Evolutionary conservation across 2,888 invertebrate species (phyloP).

Genomic region (Campopleginae sp.): DNA sequence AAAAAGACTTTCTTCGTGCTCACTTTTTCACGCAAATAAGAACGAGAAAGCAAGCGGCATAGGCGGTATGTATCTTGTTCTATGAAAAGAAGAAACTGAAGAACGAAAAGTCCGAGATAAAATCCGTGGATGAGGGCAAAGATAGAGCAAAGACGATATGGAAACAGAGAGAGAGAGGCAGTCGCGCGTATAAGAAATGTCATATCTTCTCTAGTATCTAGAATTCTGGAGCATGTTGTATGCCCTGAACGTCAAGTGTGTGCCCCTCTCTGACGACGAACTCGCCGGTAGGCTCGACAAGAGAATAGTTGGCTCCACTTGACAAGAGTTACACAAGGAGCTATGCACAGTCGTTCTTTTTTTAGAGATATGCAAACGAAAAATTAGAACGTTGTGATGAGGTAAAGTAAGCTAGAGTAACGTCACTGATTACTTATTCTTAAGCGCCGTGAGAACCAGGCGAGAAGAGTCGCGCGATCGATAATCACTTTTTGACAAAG

Average conservation of each 20-base stretch:
- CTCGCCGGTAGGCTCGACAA: slow-evolving; percentile 77
- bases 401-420: slow-evolving; percentile 18
- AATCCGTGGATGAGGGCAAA: slow-evolving; percentile 67
- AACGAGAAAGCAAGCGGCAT: slow-evolving; percentile 63
- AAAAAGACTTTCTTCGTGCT: slow-evolving; percentile 71
- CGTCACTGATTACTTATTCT: slow-evolving; percentile 21
- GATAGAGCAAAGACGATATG: slow-evolving; percentile 69
- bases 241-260: slow-evolving; percentile 74
- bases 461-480: neutral
- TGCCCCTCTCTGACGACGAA: slow-evolving; percentile 70
- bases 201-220: slow-evolving; percentile 80
- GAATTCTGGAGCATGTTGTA: slow-evolving; percentile 81
- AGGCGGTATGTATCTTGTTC: slow-evolving; percentile 64
- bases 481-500: slow-evolving; percentile 3
- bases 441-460: neutral
- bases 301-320: slow-evolving; percentile 81
- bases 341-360: slow-evolving; percentile 74
- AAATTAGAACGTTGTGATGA: slow-evolving; percentile 77
- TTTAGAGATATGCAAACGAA: slow-evolving; percentile 80
- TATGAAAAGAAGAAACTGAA: slow-evolving; percentile 61
- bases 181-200: slow-evolving; percentile 66
- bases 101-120: slow-evolving; percentile 58
- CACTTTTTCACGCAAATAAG: slow-evolving; percentile 80
- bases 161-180: slow-evolving; percentile 68
- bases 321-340: slow-evolving; percentile 77